Conservation (phyloP, 2,888 invertebrate species). For the Scaptomyza polygonia region DNA sequence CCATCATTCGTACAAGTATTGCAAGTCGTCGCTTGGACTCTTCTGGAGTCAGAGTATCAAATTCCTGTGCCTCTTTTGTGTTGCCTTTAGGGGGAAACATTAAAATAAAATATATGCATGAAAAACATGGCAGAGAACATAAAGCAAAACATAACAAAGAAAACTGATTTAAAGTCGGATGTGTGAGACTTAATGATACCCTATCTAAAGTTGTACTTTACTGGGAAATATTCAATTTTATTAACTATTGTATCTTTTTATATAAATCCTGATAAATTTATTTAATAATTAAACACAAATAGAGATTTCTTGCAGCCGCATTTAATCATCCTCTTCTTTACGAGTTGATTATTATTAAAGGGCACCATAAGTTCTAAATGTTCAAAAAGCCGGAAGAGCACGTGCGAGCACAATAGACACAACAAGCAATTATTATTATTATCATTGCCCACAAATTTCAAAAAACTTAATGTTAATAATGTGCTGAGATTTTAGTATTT, state of each 20-base stretch:
- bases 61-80: slow-evolving; percentile 95
- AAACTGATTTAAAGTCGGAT: neutral
- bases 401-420: slow-evolving; percentile 48
- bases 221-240: neutral
- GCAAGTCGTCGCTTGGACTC: slow-evolving; percentile 92
- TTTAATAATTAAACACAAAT: neutral
- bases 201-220: neutral
- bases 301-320: neutral
- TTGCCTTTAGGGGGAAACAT: slow-evolving; percentile 87
- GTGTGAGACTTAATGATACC: neutral
- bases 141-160: neutral
- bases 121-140: slow-evolving; percentile 6
- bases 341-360: neutral
- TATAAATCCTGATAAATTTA: neutral
- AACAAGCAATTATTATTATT: slow-evolving; percentile 16
- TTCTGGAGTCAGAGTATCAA: slow-evolving; percentile 92
- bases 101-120: slow-evolving; percentile 15
- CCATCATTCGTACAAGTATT: slow-evolving; percentile 93
- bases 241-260: neutral
- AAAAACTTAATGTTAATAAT: slow-evolving; percentile 34
- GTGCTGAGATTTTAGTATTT: slow-evolving; percentile 13
- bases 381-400: slow-evolving; percentile 1
- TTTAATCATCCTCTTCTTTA: neutral
- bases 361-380: slow-evolving; percentile 11
- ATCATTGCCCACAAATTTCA: slow-evolving; percentile 35